phyloP scores from a whole-genome alignment of 2,888 invertebrate genomes.

The Rotaria magnacalcarata region DNA sequence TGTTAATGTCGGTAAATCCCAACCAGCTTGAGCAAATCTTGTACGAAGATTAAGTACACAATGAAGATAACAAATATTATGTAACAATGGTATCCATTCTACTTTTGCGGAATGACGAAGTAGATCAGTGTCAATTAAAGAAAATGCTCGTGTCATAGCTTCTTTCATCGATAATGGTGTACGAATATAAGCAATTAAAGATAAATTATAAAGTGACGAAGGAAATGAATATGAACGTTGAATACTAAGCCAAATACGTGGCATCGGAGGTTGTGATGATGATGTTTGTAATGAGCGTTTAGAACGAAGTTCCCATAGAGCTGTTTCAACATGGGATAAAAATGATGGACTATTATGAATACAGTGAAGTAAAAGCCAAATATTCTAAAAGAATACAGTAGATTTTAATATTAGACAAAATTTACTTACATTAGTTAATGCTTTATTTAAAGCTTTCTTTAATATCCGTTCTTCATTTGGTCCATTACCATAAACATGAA shows the following conservation, averaged over 20 bases:
- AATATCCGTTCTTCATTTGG: constrained; percentile 5
- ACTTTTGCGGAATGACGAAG: constrained; percentile 52
- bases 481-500: constrained; percentile 4
- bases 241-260: background rate
- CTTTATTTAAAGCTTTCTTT: background rate
- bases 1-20: constrained; percentile 53
- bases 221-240: background rate
- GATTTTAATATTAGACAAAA: background rate
- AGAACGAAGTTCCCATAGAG: background rate
- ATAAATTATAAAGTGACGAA: constrained; percentile 14
- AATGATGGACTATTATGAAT: constrained; percentile 2
- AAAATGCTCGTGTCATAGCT: constrained; percentile 50
- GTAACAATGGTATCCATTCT: constrained; percentile 57
- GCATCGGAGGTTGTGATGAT: background rate
- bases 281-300: background rate
- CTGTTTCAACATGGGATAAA: background rate
- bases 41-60: constrained; percentile 55
- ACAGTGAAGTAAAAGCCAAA: constrained; percentile 16
- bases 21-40: constrained; percentile 55
- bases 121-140: constrained; percentile 55
- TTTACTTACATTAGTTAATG: background rate
- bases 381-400: background rate
- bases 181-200: constrained; percentile 28
- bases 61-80: constrained; percentile 58
- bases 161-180: constrained; percentile 32